Evolutionary conservation across 2,113 vertebrate species (phyloP), one percentile per base, ranked within the genome.

Genomic region (Baryphthengus martii): DNA sequence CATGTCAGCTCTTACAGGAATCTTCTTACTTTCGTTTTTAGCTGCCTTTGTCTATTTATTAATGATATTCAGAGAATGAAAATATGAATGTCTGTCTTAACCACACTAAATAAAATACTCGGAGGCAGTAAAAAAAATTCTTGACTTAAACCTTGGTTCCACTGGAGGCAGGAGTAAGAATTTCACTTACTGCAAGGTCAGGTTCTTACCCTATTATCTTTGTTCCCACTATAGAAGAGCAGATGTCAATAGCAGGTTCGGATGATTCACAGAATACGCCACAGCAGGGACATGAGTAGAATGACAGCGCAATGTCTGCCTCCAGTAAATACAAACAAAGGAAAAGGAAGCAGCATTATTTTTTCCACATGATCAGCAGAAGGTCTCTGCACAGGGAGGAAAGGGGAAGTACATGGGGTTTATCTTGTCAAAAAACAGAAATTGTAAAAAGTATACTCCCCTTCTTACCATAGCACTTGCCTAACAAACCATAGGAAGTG

Each of bases 361-460:
- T 50, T 4, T 35, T 84, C 31, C 70, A 45, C 25, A 5, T 1
- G 16, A 73, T 26, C 35, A 42, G 26, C 39, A 89, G 37, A 61
- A 88, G n/a, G 20, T 25, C 55, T 83, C 72, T n/a, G 15, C 50
- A 71, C 47, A 17, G 6, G 25, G 20, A 56, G 10, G 18, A 55
- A 59, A 73, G 21, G 6, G 4, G 16, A 10, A 71, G 15, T 5
- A 55, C 5, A 3, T 13, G 29, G 8, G 55, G 71, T 35, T 78
- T 35, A 28, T 37, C 71, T 44, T 8, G 18, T 24, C 5, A 7
- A 20, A 17, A 25, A 44, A 6, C 20, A 76, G 42, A 87, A 89
- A 74, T 2, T 19, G 31, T 11, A 4, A 44, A 4, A 44, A 40
- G 13, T 1, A 21, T 0, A 66, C 8, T 42, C n/a, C 17, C 1